A percentile compares a stretch with the other conserved stretches of the same genome.
These are phyloP conservation scores for Agrotis exclamationis DNA, from an alignment of 2,888 invertebrate species.

Conservation along the genomic window DNA sequence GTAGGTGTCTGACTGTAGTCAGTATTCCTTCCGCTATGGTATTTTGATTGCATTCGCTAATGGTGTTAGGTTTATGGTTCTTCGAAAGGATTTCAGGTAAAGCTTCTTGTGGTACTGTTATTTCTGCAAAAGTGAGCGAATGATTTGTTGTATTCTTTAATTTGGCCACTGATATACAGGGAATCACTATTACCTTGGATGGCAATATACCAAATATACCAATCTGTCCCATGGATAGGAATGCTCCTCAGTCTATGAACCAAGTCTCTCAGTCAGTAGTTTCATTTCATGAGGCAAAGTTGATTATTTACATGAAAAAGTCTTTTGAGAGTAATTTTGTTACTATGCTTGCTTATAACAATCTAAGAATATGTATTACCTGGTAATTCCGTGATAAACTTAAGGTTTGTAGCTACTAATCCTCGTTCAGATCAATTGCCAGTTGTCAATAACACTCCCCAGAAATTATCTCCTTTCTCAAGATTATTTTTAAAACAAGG, in stretches of 20 bases:
- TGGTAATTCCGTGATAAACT: not conserved
- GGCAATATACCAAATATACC: not conserved
- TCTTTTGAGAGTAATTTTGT: too few relatives aligned
- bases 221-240: not conserved
- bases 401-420: not conserved
- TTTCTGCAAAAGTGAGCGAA: not conserved
- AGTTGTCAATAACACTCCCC: constrained; percentile 4
- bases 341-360: too few relatives aligned
- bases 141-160: not conserved
- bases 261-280: too few relatives aligned
- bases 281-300: too few relatives aligned
- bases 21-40: constrained; percentile 77
- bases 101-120: not conserved
- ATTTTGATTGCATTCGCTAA: constrained; percentile 75
- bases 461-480: constrained; percentile 26
- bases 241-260: too few relatives aligned
- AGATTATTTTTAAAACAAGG: constrained; percentile 48
- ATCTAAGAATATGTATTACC: too few relatives aligned
- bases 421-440: not conserved
- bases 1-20: constrained; percentile 83
- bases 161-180: not conserved
- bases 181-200: not conserved
- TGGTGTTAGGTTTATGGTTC: constrained; percentile 52
- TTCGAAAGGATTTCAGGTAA: constrained; percentile 34
- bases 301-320: too few relatives aligned